Evolutionary conservation across 2,797 vertebrate species (phyloP), one percentile per base, ranked within the genome.

Genomic region (Miichthys miiuy): DNA sequence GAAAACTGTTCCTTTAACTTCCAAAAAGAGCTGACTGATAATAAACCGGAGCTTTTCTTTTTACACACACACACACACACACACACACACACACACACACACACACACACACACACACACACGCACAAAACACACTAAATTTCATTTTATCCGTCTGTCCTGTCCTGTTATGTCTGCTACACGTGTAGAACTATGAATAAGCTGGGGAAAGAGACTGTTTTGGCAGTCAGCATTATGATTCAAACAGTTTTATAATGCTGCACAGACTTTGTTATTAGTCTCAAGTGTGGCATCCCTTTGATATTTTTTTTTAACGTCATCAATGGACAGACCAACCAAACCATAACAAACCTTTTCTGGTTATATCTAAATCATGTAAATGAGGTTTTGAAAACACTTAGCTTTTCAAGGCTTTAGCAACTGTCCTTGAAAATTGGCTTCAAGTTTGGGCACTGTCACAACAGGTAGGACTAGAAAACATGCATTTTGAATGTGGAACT

Each of bases 381-480:
- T 44, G 51, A 75, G 30, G 65, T 62, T 75, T 64, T 48, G 9
- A 75, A 77, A 42, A 75, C 41, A 34, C 42, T 51, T 9, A 42
- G 46, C 46, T 67, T 79, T 70, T 61, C 46, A 67, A 71, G 50
- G 46, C 60, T 47, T 62, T 16, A 48, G 50, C 57, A 58, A 38
- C 42, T 18, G 20, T 61, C 44, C 48, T 62, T 77, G 18, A 79
- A 69, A 47, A 66, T 52, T 68, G 64, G 67, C 46, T 75, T 68
- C 61, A 50, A 18, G 18, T 83, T 72, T 79, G 86, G 76, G 66
- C 75, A 68, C 66, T 38, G 23, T 86, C 72, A 70, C 68, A 62
- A 84, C 54, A 81, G 75, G 74, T 68, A 83, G 62, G 68, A 61
- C 72, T 79, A 69, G 60, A 77, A 87, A 90, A 81, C 90, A 89